A percentile compares a stretch with the other conserved stretches of the same genome.
These are phyloP conservation scores for Rhaphigaster nebulosa DNA, from an alignment of 2,888 invertebrate genomes.

Conservation along the genomic window DNA sequence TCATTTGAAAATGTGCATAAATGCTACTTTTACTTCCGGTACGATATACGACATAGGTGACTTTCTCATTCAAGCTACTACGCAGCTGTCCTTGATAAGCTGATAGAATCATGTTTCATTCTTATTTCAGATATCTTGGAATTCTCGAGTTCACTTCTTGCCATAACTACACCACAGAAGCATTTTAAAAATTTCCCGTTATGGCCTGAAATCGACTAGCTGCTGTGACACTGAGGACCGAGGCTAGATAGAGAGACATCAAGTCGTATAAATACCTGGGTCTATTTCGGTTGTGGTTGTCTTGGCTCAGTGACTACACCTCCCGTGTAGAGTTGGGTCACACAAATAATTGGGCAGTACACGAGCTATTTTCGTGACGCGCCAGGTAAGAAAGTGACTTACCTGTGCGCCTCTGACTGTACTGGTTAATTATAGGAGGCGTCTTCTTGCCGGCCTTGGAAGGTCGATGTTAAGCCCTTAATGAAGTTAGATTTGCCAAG, in stretches of 20 bases:
- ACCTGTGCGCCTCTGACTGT: not conserved
- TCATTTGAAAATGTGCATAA: too few relatives aligned
- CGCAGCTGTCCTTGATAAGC: too few relatives aligned
- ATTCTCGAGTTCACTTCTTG: not conserved
- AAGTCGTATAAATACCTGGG: not conserved
- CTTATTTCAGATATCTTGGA: not conserved
- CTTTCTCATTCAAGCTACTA: not conserved
- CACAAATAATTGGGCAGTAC: constrained; percentile 33
- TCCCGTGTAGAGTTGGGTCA: constrained; percentile 40
- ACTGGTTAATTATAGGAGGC: not conserved
- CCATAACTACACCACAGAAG: not conserved
- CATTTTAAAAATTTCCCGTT: not conserved
- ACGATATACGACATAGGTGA: not conserved
- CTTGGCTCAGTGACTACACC: constrained; percentile 15
- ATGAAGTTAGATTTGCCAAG: not conserved
- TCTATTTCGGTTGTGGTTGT: constrained; percentile 16
- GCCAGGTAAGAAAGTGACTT: constrained; percentile 27
- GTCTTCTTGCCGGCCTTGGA: not conserved
- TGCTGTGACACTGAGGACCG: not conserved
- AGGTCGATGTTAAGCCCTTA: not conserved
- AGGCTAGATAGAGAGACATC: constrained; percentile 29
- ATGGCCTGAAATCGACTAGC: not conserved
- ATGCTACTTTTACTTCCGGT: not conserved
- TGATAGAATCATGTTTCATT: not conserved
- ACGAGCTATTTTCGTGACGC: not conserved